These are phyloP conservation scores for Mesopsocus fuscifrons DNA, from an alignment of 2,888 invertebrate genomes.

Conservation along the genomic window DNA sequence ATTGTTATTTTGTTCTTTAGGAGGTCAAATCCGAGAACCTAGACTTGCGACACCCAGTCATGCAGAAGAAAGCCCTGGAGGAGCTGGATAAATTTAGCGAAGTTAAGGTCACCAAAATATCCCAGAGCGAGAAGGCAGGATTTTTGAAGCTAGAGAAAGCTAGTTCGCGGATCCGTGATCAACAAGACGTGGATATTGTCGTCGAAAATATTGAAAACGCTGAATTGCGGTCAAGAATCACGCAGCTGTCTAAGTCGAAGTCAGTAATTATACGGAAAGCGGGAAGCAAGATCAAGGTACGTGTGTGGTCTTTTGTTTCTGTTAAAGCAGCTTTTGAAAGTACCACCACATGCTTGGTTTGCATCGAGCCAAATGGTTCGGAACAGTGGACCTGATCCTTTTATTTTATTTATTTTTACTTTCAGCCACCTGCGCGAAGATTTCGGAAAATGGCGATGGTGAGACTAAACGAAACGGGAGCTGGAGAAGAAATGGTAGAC, in stretches of 20 bases:
- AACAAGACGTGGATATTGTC: background rate
- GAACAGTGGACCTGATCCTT: too few species aligned
- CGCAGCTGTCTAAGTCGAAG: background rate
- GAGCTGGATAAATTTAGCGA: background rate
- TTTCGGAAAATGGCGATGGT: too few species aligned
- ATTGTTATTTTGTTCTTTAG: too few species aligned
- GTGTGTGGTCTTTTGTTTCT: background rate
- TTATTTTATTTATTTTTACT: too few species aligned
- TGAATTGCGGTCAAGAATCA: background rate
- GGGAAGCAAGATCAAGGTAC: background rate
- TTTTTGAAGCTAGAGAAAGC: background rate
- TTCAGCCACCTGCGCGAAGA: too few species aligned
- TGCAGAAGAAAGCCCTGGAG: background rate
- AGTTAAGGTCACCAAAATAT: background rate
- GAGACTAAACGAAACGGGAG: too few species aligned
- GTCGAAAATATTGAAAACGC: background rate
- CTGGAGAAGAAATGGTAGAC: too few species aligned
- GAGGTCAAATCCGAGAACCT: background rate
- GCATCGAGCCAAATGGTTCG: too few species aligned
- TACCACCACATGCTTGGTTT: too few species aligned
- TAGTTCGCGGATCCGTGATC: background rate
- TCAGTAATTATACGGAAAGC: background rate
- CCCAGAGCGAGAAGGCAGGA: background rate
- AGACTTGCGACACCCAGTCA: background rate
- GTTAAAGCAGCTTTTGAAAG: too few species aligned